phyloP scores from a whole-genome alignment of 1,140 invertebrate genomes.

The Episyrphus balteatus region DNA sequence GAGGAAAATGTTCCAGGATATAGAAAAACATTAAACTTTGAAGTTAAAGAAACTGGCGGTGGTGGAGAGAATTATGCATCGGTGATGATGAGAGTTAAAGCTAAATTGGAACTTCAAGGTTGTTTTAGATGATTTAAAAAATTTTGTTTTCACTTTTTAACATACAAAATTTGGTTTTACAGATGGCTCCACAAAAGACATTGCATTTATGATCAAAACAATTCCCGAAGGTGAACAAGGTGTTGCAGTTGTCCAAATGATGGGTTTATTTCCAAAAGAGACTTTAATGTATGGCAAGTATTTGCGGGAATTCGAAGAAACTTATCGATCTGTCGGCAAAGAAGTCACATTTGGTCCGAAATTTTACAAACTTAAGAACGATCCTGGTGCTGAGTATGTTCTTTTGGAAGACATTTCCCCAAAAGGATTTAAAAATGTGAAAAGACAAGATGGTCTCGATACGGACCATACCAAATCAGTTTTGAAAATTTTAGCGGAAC shows the following conservation, averaged over 20 bases:
- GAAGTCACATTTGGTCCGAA: constrained; percentile 15
- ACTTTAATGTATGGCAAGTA: constrained; percentile 14
- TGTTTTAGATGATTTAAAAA: no score
- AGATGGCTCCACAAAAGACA: constrained; percentile 9
- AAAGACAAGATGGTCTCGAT: constrained; percentile 40
- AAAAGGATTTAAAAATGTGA: constrained; percentile 41
- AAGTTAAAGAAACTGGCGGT: no score
- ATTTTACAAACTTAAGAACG: constrained; percentile 6
- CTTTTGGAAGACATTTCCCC: constrained; percentile 39
- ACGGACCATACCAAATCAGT: constrained; percentile 38
- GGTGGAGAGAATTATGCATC: no score
- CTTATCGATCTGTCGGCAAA: constrained; percentile 23
- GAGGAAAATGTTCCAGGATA: no score
- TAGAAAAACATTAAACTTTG: no score
- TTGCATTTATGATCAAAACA: constrained; percentile 21
- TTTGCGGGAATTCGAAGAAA: constrained; percentile 20
- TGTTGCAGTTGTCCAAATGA: constrained; percentile 13
- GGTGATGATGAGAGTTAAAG: no score
- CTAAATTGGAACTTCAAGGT: no score
- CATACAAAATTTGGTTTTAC: no score
- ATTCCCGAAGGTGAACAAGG: constrained; percentile 9
- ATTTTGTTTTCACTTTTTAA: no score
- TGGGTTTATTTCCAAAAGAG: constrained; percentile 27
- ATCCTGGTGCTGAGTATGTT: constrained; percentile 26
- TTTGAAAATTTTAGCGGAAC: constrained; percentile 42